Conservation (phyloP, 2,113 vertebrate species). For the Lepus timidus region DNA sequence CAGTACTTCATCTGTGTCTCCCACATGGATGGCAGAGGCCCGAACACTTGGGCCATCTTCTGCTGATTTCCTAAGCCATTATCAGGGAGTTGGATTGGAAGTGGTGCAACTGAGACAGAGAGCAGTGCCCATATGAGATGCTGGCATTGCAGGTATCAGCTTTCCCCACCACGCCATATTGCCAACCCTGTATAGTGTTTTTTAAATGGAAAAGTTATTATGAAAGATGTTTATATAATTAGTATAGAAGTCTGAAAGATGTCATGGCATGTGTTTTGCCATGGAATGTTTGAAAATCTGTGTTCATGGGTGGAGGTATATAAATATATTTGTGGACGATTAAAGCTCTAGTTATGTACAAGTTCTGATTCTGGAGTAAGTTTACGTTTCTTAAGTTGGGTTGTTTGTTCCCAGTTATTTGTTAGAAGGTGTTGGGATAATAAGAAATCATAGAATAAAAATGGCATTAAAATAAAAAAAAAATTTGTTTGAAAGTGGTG, state of each 20-base stretch:
- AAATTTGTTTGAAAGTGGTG: too few species aligned
- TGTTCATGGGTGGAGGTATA: background rate
- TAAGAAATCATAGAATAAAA: conserved; percentile 13
- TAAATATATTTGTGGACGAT: background rate
- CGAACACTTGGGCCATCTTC: too few species aligned
- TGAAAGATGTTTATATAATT: background rate
- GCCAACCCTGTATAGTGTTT: background rate
- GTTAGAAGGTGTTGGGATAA: background rate
- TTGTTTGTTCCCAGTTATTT: conserved; percentile 14
- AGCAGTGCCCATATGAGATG: too few species aligned
- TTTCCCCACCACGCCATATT: too few species aligned
- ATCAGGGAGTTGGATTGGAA: too few species aligned
- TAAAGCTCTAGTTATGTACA: background rate
- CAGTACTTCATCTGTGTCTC: too few species aligned
- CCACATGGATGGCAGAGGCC: too few species aligned
- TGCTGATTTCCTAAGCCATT: too few species aligned
- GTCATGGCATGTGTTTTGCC: background rate
- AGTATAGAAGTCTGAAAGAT: background rate
- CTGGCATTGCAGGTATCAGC: too few species aligned
- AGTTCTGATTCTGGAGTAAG: background rate
- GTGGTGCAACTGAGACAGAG: too few species aligned
- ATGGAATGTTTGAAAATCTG: background rate
- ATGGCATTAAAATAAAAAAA: background rate
- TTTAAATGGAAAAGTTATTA: background rate
- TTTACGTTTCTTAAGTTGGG: background rate